Evolutionary conservation across 2,797 vertebrate genomes (phyloP).

Genomic region (Schizothorax lantsangensis): DNA sequence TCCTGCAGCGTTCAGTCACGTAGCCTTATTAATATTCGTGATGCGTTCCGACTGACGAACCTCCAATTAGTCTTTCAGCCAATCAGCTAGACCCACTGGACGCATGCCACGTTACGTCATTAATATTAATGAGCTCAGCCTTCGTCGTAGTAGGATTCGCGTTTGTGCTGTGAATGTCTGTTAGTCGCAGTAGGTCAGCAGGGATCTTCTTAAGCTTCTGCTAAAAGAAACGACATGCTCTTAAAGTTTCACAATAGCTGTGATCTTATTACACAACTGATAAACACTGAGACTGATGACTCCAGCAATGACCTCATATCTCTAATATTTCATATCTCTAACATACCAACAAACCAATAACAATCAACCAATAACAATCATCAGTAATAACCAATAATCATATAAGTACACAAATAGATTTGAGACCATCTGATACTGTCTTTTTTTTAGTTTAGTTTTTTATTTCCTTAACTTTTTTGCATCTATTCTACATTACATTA

Average conservation of each 20-base stretch:
- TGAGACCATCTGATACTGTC: neutral
- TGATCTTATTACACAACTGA: constrained; percentile 12
- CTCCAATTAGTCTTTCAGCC: neutral
- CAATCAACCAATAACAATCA: too few species aligned
- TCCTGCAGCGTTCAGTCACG: neutral
- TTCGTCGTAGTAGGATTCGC: neutral
- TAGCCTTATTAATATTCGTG: neutral
- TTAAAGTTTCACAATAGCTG: neutral
- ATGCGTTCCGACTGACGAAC: too few species aligned
- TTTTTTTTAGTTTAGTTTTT: neutral
- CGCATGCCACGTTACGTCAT: neutral
- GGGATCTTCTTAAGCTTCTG: constrained; percentile 38
- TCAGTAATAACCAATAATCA: neutral
- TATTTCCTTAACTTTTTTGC: neutral
- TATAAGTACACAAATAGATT: neutral
- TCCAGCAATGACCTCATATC: neutral
- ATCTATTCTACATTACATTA: neutral
- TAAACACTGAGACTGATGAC: neutral
- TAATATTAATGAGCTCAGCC: neutral
- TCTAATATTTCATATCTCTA: neutral
- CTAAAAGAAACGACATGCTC: constrained; percentile 18
- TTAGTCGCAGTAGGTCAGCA: constrained; percentile 5
- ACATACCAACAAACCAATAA: neutral
- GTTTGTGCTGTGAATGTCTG: neutral
- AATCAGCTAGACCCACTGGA: neutral